These are phyloP conservation scores for Geotrupes spiniger DNA, from an alignment of 2,888 invertebrate genomes.

Conservation along the genomic window DNA sequence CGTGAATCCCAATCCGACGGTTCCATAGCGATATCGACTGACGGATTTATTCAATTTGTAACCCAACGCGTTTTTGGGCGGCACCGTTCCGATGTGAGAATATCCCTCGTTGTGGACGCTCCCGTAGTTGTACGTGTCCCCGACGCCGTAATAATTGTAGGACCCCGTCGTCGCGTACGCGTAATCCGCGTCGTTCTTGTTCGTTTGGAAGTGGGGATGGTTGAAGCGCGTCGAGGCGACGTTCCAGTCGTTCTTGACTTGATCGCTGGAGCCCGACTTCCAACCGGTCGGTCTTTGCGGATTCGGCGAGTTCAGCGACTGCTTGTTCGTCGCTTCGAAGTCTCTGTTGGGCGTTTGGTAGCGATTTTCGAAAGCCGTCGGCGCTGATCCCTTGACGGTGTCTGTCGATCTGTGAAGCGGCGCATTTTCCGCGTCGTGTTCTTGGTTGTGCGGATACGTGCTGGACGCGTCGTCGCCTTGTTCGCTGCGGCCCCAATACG, in stretches of 20 bases:
- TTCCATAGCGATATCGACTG: constrained; percentile 18
- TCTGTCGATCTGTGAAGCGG: neutral
- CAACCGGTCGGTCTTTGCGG: constrained; percentile 15
- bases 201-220: constrained; percentile 14
- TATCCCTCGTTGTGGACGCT: constrained; percentile 16
- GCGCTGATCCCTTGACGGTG: constrained; percentile 3
- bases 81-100: constrained; percentile 18
- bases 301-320: constrained; percentile 5
- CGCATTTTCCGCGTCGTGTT: neutral
- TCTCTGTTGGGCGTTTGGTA: constrained; percentile 2
- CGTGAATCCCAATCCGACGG: constrained; percentile 29
- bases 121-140: constrained; percentile 24
- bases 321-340: neutral
- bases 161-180: constrained; percentile 20
- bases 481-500: too few relatives aligned
- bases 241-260: neutral
- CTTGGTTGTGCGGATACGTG: too few relatives aligned
- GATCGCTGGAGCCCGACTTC: neutral
- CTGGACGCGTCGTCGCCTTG: neutral
- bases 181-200: constrained; percentile 6
- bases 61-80: constrained; percentile 10
- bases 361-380: constrained; percentile 9
- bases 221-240: constrained; percentile 3
- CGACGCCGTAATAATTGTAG: constrained; percentile 23
- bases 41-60: constrained; percentile 17